These are phyloP conservation scores for Camponotus fellah DNA, from an alignment of 2,888 invertebrate species.

Conservation along the genomic window DNA sequence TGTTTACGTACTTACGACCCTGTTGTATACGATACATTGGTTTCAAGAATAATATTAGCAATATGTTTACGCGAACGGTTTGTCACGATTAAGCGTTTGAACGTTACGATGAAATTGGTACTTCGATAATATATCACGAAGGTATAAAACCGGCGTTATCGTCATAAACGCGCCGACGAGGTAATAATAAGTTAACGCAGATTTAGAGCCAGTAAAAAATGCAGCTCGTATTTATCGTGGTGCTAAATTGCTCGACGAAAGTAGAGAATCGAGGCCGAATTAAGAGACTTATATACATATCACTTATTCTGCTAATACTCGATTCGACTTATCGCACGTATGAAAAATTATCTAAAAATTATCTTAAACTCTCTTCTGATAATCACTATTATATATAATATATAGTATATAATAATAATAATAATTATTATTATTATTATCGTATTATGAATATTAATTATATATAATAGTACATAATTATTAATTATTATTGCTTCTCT, in stretches of 20 bases:
- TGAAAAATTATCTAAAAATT: neutral
- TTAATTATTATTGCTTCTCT: neutral
- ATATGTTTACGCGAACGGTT: conserved; percentile 49
- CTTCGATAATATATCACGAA: conserved; percentile 64
- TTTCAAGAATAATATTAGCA: conserved; percentile 47
- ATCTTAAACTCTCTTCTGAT: neutral
- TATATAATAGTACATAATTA: no score
- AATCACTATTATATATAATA: neutral
- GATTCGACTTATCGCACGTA: conserved; percentile 3
- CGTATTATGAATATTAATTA: no score
- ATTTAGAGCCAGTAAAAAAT: conserved; percentile 75
- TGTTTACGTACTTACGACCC: conserved; percentile 17
- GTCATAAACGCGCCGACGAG: conserved; percentile 68
- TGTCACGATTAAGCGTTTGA: conserved; percentile 46
- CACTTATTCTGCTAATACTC: conserved; percentile 55
- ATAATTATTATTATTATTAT: no score
- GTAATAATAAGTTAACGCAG: conserved; percentile 79
- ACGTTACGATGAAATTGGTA: conserved; percentile 55
- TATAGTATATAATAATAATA: no score
- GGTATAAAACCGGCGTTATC: conserved; percentile 60
- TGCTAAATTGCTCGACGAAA: conserved; percentile 70
- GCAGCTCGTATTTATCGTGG: conserved; percentile 70
- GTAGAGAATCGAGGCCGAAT: conserved; percentile 45
- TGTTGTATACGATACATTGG: conserved; percentile 12
- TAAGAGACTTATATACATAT: conserved; percentile 65